phyloP scores from a whole-genome alignment of 2,797 vertebrate genomes.

The Sebastes steindachneri region DNA sequence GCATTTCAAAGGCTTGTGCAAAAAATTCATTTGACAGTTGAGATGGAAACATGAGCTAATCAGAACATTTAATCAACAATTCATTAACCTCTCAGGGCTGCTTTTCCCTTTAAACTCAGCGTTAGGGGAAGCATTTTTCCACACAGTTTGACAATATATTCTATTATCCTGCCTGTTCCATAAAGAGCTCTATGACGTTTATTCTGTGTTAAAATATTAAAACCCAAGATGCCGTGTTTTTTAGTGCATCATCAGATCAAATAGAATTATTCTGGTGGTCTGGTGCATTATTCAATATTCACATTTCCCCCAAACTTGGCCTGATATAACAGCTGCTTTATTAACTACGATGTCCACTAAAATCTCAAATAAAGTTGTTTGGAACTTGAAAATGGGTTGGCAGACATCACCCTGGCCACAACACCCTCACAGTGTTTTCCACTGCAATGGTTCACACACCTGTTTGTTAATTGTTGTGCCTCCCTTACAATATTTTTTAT shows the following conservation, averaged over 20 bases:
- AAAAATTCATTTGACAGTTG: neutral
- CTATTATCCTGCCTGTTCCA: neutral
- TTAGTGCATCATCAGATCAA: neutral
- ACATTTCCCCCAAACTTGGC: neutral
- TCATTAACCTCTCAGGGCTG: neutral
- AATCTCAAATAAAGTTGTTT: neutral
- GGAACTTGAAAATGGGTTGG: neutral
- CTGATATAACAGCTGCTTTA: neutral
- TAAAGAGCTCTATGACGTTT: neutral
- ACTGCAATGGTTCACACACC: neutral
- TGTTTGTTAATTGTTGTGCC: neutral
- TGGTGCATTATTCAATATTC: neutral
- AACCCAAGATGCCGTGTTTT: neutral
- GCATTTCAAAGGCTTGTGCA: neutral
- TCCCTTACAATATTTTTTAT: neutral
- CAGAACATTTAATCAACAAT: neutral
- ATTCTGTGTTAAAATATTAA: neutral
- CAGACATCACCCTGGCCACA: neutral
- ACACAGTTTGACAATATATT: neutral
- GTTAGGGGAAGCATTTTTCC: neutral
- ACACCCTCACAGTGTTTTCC: neutral
- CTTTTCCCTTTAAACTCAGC: neutral
- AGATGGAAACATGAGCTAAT: neutral
- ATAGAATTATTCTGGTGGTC: neutral
- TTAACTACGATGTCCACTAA: neutral